These are phyloP conservation scores for Stenodema calcarata DNA, from an alignment of 2,888 invertebrate species.

Conservation along the genomic window DNA sequence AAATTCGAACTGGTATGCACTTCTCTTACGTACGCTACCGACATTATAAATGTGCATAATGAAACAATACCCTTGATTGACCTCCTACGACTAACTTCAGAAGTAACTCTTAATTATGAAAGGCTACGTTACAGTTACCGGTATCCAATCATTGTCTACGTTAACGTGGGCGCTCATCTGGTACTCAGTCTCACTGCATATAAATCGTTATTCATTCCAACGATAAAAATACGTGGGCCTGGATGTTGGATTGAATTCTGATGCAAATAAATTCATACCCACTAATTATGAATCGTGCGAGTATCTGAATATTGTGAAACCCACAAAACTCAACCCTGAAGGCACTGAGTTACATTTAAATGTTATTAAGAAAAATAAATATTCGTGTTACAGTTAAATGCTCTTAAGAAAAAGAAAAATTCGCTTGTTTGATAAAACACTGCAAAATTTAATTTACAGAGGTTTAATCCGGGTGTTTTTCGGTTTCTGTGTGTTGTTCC, in stretches of 20 bases:
- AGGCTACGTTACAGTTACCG: neutral
- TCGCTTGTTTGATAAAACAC: too few species aligned
- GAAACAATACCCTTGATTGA: neutral
- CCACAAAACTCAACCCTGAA: too few species aligned
- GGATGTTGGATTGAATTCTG: neutral
- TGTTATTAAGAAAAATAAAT: too few species aligned
- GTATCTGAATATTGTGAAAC: too few species aligned
- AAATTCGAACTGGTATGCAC: conserved; percentile 76
- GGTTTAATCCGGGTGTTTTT: too few species aligned
- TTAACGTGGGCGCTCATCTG: neutral
- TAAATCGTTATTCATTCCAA: neutral
- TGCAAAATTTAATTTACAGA: too few species aligned
- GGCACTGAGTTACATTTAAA: too few species aligned
- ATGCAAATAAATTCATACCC: neutral
- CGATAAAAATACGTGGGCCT: neutral
- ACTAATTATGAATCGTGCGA: too few species aligned
- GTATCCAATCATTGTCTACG: neutral
- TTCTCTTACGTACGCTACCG: neutral
- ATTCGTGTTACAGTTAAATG: too few species aligned
- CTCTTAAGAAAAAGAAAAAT: too few species aligned
- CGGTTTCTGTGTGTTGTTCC: too few species aligned
- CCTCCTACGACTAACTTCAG: neutral
- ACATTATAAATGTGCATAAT: neutral
- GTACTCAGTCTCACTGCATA: neutral
- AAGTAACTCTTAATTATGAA: neutral